phyloP scores from a whole-genome alignment of 2,797 vertebrate genomes.

The Apogon hyalosoma region DNA sequence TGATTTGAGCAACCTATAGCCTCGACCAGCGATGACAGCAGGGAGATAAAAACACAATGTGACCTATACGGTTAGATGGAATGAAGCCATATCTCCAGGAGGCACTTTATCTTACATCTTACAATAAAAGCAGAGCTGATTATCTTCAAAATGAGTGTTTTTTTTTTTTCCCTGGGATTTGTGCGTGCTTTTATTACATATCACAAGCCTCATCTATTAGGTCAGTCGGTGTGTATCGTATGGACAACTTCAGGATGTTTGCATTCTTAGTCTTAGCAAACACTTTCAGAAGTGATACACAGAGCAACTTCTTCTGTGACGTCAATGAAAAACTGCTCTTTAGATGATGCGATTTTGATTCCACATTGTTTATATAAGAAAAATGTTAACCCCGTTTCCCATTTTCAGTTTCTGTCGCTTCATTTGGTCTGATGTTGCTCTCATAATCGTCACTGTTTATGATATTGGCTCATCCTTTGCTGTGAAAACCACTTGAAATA shows the following conservation, averaged over 20 bases:
- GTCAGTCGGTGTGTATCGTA: slow-evolving; percentile 37
- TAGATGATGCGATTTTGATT: slow-evolving; percentile 5
- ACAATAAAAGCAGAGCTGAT: slow-evolving; percentile 54
- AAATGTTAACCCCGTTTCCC: slow-evolving; percentile 4
- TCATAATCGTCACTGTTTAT: neutral
- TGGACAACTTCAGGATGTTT: slow-evolving; percentile 12
- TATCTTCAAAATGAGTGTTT: slow-evolving; percentile 45
- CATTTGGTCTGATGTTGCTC: slow-evolving; percentile 1
- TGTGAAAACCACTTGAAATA: slow-evolving; percentile 29
- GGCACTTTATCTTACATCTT: slow-evolving; percentile 54
- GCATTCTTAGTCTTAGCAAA: slow-evolving; percentile 10
- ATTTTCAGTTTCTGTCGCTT: slow-evolving; percentile 24
- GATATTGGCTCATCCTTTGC: slow-evolving; percentile 8
- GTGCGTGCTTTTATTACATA: slow-evolving; percentile 34
- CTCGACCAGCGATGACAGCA: slow-evolving; percentile 47
- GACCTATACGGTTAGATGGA: slow-evolving; percentile 52
- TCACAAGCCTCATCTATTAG: slow-evolving; percentile 24
- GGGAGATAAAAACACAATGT: slow-evolving; percentile 68
- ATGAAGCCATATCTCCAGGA: slow-evolving; percentile 46
- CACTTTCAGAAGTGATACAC: slow-evolving; percentile 4
- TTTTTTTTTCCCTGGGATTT: slow-evolving; percentile 11
- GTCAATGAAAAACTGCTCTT: slow-evolving; percentile 21
- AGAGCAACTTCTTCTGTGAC: slow-evolving; percentile 6
- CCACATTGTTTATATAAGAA: slow-evolving; percentile 23
- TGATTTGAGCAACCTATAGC: slow-evolving; percentile 69